Evolutionary conservation across 2,888 invertebrate species (phyloP), one percentile per base, ranked within the genome.

Genomic region (Nemotelus pantherinus): DNA sequence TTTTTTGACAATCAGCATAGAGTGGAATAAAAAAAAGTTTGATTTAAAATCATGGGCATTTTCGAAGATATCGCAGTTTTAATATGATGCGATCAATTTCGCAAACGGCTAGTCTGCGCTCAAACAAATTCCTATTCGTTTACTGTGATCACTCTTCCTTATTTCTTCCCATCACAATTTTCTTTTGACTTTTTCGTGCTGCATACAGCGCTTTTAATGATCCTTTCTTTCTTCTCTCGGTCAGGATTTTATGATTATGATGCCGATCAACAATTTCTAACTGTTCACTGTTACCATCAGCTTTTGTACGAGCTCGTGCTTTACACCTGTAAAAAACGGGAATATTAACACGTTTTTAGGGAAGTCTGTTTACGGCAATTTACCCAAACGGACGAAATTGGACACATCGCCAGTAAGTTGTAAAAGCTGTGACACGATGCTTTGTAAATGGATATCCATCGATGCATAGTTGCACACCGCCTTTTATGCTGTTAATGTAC

Each of bases 361-460:
- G 4, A 44, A 25, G 5, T 2, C 2, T 57, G 5, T 43, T 72
- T 4, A n/a, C 39, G 10, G n/a, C 7, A 41, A 44, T 6, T 80
- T 80, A 85, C 85, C 83, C 82, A 25, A 85, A 81, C 0, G 85
- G 83, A 10, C 83, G 82, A 81, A 84, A 84, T 79, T 85, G 85
- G 9, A 85, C 85, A 81, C 85, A 85, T 72, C 85, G 82, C 85
- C 85, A 85, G 80, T 85, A 85, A 74, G 84, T 84, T 44, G 84
- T 85, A n/a, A 83, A 82, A 43, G 82, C 83, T 63, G 83, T 78
- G 5, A 84, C 82, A 41, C 85, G 81, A 79, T 85, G 85, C 55
- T 84, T 81, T 0, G 85, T 84, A 77, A 84, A 85, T 3, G 84
- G 85, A 80, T 81, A 85, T 10, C 84, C 85, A 81, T 85, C 83